Conservation (phyloP, 2,113 vertebrate species). For the Eptatretus burgeri region DNA sequence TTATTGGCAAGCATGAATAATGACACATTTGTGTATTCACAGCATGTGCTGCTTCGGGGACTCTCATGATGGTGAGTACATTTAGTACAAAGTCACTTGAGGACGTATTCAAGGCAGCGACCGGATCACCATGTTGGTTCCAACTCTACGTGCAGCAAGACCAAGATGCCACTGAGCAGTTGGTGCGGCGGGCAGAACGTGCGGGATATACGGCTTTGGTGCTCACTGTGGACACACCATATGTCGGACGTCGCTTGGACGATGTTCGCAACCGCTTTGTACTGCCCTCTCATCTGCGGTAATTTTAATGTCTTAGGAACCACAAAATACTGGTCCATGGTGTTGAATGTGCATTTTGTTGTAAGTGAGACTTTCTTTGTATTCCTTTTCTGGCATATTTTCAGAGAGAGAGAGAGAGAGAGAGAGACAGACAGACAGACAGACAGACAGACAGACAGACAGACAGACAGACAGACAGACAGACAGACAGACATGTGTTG, state of each 20-base stretch:
- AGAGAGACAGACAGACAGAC: too few species aligned
- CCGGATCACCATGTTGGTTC: slow-evolving; percentile 39
- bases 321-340: too few species aligned
- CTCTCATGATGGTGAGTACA: slow-evolving; percentile 51
- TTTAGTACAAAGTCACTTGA: slow-evolving; percentile 48
- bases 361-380: too few species aligned
- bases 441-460: too few species aligned
- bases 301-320: neutral
- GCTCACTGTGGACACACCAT: slow-evolving; percentile 43
- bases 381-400: too few species aligned
- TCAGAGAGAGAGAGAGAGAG: too few species aligned
- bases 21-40: neutral
- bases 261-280: slow-evolving; percentile 45
- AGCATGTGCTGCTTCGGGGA: slow-evolving; percentile 28
- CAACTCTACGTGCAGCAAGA: slow-evolving; percentile 57
- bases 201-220: slow-evolving; percentile 55
- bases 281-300: slow-evolving; percentile 25
- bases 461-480: too few species aligned
- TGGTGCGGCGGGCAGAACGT: slow-evolving; percentile 33
- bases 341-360: too few species aligned
- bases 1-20: too few species aligned
- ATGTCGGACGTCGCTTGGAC: slow-evolving; percentile 34
- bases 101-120: slow-evolving; percentile 26
- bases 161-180: slow-evolving; percentile 29
- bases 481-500: too few species aligned